These are phyloP conservation scores for Gallinago jamesoni DNA, from an alignment of 2,113 vertebrate genomes.

Conservation along the genomic window DNA sequence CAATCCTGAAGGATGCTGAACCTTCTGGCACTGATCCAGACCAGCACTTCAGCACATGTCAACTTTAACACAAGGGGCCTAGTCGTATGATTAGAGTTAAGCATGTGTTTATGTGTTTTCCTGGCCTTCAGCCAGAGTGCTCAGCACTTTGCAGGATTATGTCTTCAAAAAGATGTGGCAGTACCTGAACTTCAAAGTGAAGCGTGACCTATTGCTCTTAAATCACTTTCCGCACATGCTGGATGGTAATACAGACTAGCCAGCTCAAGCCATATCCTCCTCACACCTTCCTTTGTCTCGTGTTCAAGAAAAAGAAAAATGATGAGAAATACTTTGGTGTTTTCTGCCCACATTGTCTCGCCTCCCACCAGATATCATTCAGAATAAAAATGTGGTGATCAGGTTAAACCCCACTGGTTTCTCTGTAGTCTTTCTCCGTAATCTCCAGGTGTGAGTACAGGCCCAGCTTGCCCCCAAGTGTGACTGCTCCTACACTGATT, in stretches of 20 bases:
- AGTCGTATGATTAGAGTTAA: slow-evolving; percentile 53
- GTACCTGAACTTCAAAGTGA: slow-evolving; percentile 52
- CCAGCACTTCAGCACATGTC: slow-evolving; percentile 47
- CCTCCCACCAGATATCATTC: background rate
- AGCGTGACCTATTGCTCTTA: slow-evolving; percentile 29
- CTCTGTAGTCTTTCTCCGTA: background rate
- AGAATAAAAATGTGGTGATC: slow-evolving; percentile 4
- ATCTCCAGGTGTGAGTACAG: background rate
- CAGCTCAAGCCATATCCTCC: background rate
- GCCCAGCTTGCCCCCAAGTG: background rate
- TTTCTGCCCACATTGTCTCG: background rate
- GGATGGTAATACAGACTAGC: background rate
- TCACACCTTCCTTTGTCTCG: slow-evolving; percentile 19
- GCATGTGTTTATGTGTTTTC: slow-evolving; percentile 55
- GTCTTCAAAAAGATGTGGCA: slow-evolving; percentile 11
- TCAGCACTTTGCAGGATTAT: slow-evolving; percentile 17
- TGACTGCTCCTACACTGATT: background rate
- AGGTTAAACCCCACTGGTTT: background rate
- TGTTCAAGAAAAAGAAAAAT: slow-evolving; percentile 8
- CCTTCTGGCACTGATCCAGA: slow-evolving; percentile 23
- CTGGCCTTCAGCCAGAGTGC: slow-evolving; percentile 37
- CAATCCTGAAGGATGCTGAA: slow-evolving; percentile 40
- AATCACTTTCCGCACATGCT: slow-evolving; percentile 40
- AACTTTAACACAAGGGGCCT: slow-evolving; percentile 37
- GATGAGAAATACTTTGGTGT: background rate